These are phyloP conservation scores for Cladopsammia gracilis DNA, from an alignment of 64 coral and sea anemone species.

Conservation along the genomic window DNA sequence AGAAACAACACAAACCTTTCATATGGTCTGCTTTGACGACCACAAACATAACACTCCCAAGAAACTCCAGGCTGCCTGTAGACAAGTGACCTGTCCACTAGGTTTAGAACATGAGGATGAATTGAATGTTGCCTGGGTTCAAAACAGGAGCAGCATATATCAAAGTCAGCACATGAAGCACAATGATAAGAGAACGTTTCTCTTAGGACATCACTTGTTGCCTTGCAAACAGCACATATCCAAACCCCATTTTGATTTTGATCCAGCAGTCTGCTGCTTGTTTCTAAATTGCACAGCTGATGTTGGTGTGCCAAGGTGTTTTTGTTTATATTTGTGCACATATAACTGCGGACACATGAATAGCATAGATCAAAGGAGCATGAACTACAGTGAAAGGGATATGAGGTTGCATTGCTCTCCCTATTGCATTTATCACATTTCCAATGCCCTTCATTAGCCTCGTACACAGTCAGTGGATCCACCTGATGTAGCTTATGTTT, in stretches of 20 bases:
- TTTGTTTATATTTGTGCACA: neutral
- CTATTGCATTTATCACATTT: constrained; percentile 84
- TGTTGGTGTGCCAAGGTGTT: constrained; percentile 53
- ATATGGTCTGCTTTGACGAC: constrained; percentile 52
- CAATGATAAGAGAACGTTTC: constrained; percentile 75
- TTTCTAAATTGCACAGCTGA: constrained; percentile 58
- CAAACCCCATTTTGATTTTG: constrained; percentile 66
- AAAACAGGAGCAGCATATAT: constrained; percentile 77
- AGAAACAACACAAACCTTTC: constrained; percentile 68
- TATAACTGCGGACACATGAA: no score
- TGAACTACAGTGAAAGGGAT: constrained; percentile 69
- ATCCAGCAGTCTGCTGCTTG: constrained; percentile 53
- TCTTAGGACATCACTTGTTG: constrained; percentile 36
- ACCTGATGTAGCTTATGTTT: constrained; percentile 37
- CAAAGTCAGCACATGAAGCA: constrained; percentile 56
- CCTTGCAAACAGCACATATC: constrained; percentile 72
- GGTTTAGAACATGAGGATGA: constrained; percentile 72
- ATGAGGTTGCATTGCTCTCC: constrained; percentile 2
- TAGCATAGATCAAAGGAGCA: constrained; percentile 85
- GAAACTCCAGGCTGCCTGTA: constrained; percentile 51
- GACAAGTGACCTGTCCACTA: constrained; percentile 62
- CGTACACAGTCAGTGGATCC: constrained; percentile 52
- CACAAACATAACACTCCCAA: constrained; percentile 92
- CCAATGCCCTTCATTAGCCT: constrained; percentile 67
- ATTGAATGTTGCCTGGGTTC: constrained; percentile 55